Conservation (phyloP, 2,797 vertebrate species). For the Sebastes dallii region DNA sequence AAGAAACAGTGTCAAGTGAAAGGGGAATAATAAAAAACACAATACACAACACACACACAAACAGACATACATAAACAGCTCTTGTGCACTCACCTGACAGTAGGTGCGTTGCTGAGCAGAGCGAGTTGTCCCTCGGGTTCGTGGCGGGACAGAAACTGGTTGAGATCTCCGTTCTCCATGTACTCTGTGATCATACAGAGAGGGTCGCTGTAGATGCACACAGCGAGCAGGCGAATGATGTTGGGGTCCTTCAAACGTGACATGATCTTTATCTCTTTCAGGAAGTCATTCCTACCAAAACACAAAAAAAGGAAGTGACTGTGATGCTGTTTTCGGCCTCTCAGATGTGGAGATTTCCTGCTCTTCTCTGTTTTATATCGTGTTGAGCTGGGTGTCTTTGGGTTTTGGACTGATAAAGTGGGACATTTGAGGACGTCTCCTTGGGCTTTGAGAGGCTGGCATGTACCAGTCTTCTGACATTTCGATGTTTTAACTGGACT, state of each 20-base stretch:
- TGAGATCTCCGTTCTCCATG: slow-evolving; percentile 99
- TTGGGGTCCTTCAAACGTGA: slow-evolving; percentile 97
- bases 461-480: too few species aligned
- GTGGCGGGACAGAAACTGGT: slow-evolving; percentile 97
- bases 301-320: not conserved
- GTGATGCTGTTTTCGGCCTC: too few species aligned
- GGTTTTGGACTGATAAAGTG: too few species aligned
- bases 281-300: slow-evolving; percentile 92
- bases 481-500: too few species aligned
- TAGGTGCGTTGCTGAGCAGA: slow-evolving; percentile 75
- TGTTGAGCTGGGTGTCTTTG: too few species aligned
- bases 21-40: not conserved
- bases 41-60: not conserved
- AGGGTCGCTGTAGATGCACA: slow-evolving; percentile 93
- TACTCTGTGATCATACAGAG: slow-evolving; percentile 99
- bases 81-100: slow-evolving; percentile 84
- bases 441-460: too few species aligned
- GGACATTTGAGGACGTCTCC: too few species aligned
- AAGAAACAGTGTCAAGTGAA: not conserved
- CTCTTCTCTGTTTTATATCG: too few species aligned
- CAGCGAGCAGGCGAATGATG: slow-evolving; percentile 94
- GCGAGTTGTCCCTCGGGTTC: slow-evolving; percentile 85
- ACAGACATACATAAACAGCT: accelerated
- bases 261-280: slow-evolving; percentile 99
- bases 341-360: too few species aligned